phyloP scores from a whole-genome alignment of 2,888 invertebrate species.

The Clivina fossor region DNA sequence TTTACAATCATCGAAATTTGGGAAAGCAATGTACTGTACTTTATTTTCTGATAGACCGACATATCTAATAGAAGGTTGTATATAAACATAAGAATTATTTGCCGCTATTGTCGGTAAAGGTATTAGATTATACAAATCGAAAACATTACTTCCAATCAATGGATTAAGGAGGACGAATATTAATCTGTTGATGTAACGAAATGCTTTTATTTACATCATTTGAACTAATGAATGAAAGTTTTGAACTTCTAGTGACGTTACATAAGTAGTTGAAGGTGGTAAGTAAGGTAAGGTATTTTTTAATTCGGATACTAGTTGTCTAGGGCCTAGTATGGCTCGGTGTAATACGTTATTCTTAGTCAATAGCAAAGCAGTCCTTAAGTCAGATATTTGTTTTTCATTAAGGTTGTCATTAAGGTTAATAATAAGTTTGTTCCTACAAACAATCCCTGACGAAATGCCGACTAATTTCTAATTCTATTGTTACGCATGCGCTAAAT shows the following conservation, averaged over 20 bases:
- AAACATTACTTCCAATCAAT: background rate
- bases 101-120: background rate
- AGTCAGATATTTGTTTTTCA: background rate
- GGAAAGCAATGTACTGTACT: background rate
- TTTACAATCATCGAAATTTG: background rate
- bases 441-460: too few relatives aligned
- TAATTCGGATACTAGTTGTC: background rate
- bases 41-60: background rate
- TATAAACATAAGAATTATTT: background rate
- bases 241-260: background rate
- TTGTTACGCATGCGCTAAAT: too few relatives aligned
- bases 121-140: background rate
- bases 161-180: background rate
- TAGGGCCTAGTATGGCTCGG: slow-evolving; percentile 35
- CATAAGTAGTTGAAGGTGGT: too few relatives aligned
- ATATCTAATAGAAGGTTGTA: background rate
- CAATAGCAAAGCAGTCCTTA: slow-evolving; percentile 5
- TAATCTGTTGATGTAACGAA: background rate
- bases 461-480: too few relatives aligned
- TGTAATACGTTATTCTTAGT: slow-evolving; percentile 34
- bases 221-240: background rate
- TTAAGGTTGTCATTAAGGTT: background rate
- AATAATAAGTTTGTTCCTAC: too few relatives aligned
- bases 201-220: background rate
- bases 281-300: background rate